phyloP scores from a whole-genome alignment of 2,113 vertebrate genomes.

The Oplegnathus fasciatus region DNA sequence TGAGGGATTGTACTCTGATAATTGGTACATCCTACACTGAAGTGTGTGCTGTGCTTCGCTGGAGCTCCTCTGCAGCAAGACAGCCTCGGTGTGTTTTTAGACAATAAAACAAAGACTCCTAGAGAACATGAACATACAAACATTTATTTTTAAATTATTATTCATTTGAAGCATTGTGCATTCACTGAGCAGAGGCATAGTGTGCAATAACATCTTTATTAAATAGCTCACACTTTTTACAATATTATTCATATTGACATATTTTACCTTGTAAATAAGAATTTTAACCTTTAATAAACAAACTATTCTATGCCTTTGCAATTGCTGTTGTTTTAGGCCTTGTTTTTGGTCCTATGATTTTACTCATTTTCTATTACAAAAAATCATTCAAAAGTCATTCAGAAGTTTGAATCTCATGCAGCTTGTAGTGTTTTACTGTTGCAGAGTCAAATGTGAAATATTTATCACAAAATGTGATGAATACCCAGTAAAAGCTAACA shows the following conservation, averaged over 20 bases:
- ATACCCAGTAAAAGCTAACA: neutral
- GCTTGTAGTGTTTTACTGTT: neutral
- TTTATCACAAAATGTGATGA: neutral
- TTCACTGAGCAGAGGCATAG: neutral
- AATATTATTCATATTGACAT: neutral
- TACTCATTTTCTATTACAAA: neutral
- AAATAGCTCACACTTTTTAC: neutral
- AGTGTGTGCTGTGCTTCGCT: neutral
- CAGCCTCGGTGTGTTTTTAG: neutral
- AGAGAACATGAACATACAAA: neutral
- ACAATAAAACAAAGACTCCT: neutral
- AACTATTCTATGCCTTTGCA: neutral
- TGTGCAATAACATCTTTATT: neutral
- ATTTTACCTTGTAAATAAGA: neutral
- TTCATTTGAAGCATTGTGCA: neutral
- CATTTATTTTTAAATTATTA: neutral
- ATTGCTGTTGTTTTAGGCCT: neutral
- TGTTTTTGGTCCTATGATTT: neutral
- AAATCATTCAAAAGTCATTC: too few species aligned
- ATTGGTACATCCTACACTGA: constrained; percentile 18
- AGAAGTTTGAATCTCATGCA: neutral
- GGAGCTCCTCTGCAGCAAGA: neutral
- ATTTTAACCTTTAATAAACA: neutral
- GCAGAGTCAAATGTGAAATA: neutral
- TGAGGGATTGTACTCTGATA: neutral